Conservation (phyloP, 2,888 invertebrate species). For the Drosophila subsilvestris region DNA sequence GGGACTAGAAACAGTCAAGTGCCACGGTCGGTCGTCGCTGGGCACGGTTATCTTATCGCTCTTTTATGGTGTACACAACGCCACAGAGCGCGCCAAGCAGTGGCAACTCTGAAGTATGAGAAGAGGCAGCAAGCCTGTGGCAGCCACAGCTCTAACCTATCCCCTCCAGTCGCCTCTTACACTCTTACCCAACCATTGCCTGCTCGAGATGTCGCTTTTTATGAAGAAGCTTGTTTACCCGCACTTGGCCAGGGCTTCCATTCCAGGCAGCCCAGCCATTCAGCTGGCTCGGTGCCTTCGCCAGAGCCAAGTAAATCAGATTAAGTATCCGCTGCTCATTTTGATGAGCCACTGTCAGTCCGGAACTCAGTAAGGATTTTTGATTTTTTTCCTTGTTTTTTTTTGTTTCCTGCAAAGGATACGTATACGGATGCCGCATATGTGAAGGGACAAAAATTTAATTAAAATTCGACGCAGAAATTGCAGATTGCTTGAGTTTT, state of each 20-base stretch:
- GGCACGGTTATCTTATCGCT: conserved; percentile 72
- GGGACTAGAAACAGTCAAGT: conserved; percentile 53
- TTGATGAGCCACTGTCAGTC: conserved; percentile 66
- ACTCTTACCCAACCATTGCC: not conserved
- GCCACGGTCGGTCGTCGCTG: conserved; percentile 49
- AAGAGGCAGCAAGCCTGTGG: conserved; percentile 1
- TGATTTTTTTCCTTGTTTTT: conserved; percentile 60
- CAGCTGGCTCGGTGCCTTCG: conserved; percentile 30
- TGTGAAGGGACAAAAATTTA: conserved; percentile 19
- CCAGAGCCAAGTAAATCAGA: conserved; percentile 76
- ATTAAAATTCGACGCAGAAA: conserved; percentile 25
- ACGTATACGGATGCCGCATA: conserved; percentile 22
- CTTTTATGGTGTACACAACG: conserved; percentile 78
- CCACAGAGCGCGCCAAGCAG: conserved; percentile 54
- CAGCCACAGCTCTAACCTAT: not conserved
- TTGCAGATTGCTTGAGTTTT: not conserved
- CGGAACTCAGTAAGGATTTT: conserved; percentile 14
- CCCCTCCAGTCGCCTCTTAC: not conserved
- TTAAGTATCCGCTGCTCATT: conserved; percentile 80
- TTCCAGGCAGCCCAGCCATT: conserved; percentile 22
- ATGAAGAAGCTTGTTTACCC: conserved; percentile 79
- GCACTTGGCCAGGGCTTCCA: conserved; percentile 47
- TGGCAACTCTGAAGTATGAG: conserved; percentile 26
- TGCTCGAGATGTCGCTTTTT: conserved; percentile 66
- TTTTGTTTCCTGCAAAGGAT: conserved; percentile 64